Base-by-base conservation (phyloP, 2,888 invertebrate species). In the Zygothrica quintamaculata region DNA sequence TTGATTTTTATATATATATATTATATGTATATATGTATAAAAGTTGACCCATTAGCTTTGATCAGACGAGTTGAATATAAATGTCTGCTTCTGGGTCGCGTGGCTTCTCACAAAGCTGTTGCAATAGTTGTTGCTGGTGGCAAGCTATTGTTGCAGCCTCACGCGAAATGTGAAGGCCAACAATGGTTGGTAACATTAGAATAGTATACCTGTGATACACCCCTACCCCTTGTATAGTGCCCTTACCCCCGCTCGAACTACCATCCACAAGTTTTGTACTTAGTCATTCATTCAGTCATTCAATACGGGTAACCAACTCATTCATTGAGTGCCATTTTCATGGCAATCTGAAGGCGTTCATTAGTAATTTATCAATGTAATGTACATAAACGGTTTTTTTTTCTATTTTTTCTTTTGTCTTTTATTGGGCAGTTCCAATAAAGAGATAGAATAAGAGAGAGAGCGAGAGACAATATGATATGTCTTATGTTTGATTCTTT, bases 91-190 rank as follows among this genome's bases (percentile, higher is more conserved):
- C 51, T 71, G 61, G 66, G 51, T 44, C 60, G 55, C 68, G 29
- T 51, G 46, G 69, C 48, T 48, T 22, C 18, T 22, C 18, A 22
- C 18, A 22, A 26, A 13, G 64, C 47, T 72, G 77, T 52, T 60
- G 68, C 74, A 71, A 82, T 67, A 46, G 51, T 60, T 55, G 56
- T 3, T 8, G n/a, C 8, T 36, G 12, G 36, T 60, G 48, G 50
- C 62, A 65, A 46, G 56, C 73, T 59, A 73, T 84, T 84, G 81
- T 77, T 77, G 77, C 66, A 57, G 66, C 67, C 70, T 48, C 68
- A 68, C 65, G 75, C 73, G 64, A 82, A 82, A 82, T 85, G 81
- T 82, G 84, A 82, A 82, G 81, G 81, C 77, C 85, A 77, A 33
- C 33, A 33, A 31, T 55, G 52, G 47, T 66, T 55, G 52, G 47